phyloP scores from a whole-genome alignment of 2,797 vertebrate species.

The Jordanella pulchra region DNA sequence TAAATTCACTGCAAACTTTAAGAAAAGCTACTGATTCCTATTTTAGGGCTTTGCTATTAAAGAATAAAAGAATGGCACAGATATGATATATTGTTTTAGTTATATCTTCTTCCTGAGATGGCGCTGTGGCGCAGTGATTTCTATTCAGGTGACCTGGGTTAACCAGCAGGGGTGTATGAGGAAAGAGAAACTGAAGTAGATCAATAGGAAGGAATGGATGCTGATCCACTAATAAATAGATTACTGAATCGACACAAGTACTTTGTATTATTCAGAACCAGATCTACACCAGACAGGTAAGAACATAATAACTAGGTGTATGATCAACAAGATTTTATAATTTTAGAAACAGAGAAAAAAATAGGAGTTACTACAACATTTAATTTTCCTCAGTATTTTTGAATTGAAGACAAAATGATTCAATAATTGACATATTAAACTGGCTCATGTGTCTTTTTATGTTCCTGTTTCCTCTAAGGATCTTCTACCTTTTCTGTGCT shows the following conservation, averaged over 20 bases:
- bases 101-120: neutral
- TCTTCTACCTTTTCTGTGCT: neutral
- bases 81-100: neutral
- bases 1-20: neutral
- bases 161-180: neutral
- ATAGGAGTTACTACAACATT: no score
- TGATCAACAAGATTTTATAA: neutral
- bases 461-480: neutral
- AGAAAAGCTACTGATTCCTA: neutral
- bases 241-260: neutral
- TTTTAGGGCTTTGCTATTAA: neutral
- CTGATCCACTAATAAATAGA: neutral
- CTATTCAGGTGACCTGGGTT: neutral
- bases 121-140: neutral
- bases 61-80: neutral
- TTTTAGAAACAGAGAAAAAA: neutral
- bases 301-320: neutral
- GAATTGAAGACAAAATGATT: neutral
- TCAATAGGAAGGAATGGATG: no score
- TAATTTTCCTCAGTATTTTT: no score
- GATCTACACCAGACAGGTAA: neutral
- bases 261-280: neutral
- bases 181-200: neutral
- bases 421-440: neutral
- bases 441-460: neutral